Evolutionary conservation across 2,113 vertebrate species (phyloP), one percentile per base, ranked within the genome.

Genomic region (Erythrocebus patas): DNA sequence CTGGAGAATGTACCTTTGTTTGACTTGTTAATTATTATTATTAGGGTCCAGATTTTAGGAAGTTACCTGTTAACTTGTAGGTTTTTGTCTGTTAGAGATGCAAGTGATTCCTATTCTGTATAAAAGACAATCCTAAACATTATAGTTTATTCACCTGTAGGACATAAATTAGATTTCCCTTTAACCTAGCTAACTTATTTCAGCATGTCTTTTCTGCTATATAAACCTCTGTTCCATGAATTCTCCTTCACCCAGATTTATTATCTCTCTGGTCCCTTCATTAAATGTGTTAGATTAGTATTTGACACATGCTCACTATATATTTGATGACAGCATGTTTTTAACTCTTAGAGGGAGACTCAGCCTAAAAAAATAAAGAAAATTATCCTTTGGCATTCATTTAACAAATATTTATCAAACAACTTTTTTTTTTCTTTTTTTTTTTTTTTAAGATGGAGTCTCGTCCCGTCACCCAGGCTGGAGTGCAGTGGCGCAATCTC

Each of bases 321-420:
- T 91, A 86, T 88, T 93, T 96, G 13, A 87, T 57, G 38, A 78
- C 8, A 72, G 0, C 61, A 68, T 79, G n/a, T 89, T 85, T 97
- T 76, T 95, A 50, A 95, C 64, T 91, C 45, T 91, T 66, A 20
- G 38, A 55, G 18, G 52, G 18, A 55, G 52, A 55, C 52, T 55
- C 17, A 20, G 52, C 52, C 52, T 20, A 55, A 55, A 55, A 55
- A 55, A 55, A 20, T 50, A 50, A 55, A 55, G 52, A 52, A 91
- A 84, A 84, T 45, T 57, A 73, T 91, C 18, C 13, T 76, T 84
- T 66, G 18, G 3, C 48, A 45, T 75, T 76, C 38, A n/a, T 38
- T 43, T 66, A 91, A 80, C 55, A 94, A 88, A 40, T 79, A 55
- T 14, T 72, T 88, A 35, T 38, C 80, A 7, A 91, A 55, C 52